Conservation (phyloP, 2,888 invertebrate genomes). For the Cybosia mesomella region DNA sequence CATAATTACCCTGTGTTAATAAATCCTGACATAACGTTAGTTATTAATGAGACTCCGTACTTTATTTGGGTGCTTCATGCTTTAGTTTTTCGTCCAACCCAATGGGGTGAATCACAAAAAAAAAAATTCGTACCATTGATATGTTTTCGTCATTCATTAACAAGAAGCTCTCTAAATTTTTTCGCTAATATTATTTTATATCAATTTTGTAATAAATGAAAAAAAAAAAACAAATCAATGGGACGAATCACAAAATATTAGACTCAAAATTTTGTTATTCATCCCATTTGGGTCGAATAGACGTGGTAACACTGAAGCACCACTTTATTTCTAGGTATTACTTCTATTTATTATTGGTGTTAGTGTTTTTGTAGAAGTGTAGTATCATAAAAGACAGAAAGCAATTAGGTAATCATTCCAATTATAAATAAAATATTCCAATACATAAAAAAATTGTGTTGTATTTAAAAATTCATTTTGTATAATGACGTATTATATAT, state of each 20-base stretch:
- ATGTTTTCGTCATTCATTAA: no score
- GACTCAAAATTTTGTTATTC: no score
- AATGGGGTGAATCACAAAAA: no score
- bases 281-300: background rate
- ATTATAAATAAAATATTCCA: constrained; percentile 5
- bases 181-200: no score
- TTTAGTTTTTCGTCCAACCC: background rate
- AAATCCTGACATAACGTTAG: background rate
- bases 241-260: background rate
- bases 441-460: no score
- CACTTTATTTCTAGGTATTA: background rate
- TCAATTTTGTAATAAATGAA: no score
- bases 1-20: background rate
- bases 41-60: background rate
- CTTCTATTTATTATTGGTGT: background rate
- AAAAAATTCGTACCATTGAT: no score
- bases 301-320: background rate
- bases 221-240: no score
- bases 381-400: constrained; percentile 11
- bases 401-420: constrained; percentile 34
- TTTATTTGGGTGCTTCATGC: background rate
- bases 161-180: no score
- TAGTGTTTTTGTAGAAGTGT: background rate
- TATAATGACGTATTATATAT: constrained; percentile 6
- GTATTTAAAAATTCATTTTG: background rate